These are phyloP conservation scores for Melanargia galathea DNA, from an alignment of 2,888 invertebrate genomes.

Conservation along the genomic window DNA sequence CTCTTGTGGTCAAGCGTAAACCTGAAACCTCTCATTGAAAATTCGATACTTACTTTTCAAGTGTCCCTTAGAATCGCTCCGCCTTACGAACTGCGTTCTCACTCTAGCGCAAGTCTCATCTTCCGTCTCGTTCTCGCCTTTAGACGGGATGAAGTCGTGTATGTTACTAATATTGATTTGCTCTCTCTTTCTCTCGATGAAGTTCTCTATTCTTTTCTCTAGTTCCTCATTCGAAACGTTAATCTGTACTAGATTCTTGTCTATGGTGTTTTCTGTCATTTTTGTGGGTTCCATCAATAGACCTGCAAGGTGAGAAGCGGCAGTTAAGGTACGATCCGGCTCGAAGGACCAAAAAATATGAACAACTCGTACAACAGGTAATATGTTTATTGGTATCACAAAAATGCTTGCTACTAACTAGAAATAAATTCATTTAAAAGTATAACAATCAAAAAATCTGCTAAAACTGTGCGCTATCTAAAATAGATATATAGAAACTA, in stretches of 20 bases:
- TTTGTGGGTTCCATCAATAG: constrained; percentile 11
- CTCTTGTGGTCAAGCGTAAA: not conserved
- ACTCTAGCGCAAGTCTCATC: constrained; percentile 88
- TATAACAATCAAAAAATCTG: not conserved
- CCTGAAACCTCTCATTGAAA: not conserved
- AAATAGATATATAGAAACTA: not conserved
- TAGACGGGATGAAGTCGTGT: constrained; percentile 86
- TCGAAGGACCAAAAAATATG: constrained; percentile 23
- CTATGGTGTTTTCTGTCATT: constrained; percentile 45
- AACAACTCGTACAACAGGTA: constrained; percentile 26
- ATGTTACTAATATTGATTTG: constrained; percentile 88
- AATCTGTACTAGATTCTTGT: constrained; percentile 84
- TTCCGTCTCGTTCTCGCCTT: constrained; percentile 58
- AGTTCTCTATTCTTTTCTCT: constrained; percentile 86
- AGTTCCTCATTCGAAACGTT: constrained; percentile 85
- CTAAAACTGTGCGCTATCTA: not conserved
- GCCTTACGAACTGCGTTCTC: constrained; percentile 86
- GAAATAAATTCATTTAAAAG: not conserved
- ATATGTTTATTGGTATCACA: constrained; percentile 36
- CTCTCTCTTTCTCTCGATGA: constrained; percentile 88
- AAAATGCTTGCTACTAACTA: constrained; percentile 24
- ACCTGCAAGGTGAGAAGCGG: constrained; percentile 29
- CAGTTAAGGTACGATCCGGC: constrained; percentile 1
- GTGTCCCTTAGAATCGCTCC: constrained; percentile 90
- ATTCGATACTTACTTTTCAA: constrained; percentile 84